phyloP scores from a whole-genome alignment of 2,797 vertebrate species.

The Orientallactaga sibirica region DNA sequence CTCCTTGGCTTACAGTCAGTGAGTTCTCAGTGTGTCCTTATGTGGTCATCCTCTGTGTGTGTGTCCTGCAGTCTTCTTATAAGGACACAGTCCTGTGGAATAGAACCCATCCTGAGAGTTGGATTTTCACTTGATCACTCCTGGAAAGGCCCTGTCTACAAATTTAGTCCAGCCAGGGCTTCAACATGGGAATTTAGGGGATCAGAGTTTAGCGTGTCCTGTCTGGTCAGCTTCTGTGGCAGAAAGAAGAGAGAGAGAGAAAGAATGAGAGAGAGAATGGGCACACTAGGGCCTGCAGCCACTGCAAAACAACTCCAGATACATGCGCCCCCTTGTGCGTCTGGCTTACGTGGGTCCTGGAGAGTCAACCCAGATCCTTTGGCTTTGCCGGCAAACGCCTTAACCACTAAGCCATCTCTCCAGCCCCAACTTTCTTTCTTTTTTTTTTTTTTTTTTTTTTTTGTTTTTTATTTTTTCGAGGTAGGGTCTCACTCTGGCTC shows the following conservation, averaged over 20 bases:
- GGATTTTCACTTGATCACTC: background rate
- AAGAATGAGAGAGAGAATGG: no score
- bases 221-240: rapidly evolving
- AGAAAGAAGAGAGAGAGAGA: no score
- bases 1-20: background rate
- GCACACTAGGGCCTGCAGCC: no score
- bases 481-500: no score
- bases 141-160: background rate
- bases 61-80: background rate
- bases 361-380: no score
- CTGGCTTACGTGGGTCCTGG: no score
- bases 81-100: background rate
- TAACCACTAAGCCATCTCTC: no score
- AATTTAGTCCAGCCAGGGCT: background rate
- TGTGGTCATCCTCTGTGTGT: background rate
- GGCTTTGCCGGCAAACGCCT: no score
- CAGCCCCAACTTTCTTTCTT: background rate
- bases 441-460: no score
- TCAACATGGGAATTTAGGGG: background rate
- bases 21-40: background rate
- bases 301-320: no score
- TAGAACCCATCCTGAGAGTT: background rate
- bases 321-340: no score
- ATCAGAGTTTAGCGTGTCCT: background rate
- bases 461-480: no score